A percentile compares a stretch with the other conserved stretches of the same genome.
These are phyloP conservation scores for Poecilobothrus nobilitatus DNA, from an alignment of 2,888 invertebrate genomes.

Conservation along the genomic window DNA sequence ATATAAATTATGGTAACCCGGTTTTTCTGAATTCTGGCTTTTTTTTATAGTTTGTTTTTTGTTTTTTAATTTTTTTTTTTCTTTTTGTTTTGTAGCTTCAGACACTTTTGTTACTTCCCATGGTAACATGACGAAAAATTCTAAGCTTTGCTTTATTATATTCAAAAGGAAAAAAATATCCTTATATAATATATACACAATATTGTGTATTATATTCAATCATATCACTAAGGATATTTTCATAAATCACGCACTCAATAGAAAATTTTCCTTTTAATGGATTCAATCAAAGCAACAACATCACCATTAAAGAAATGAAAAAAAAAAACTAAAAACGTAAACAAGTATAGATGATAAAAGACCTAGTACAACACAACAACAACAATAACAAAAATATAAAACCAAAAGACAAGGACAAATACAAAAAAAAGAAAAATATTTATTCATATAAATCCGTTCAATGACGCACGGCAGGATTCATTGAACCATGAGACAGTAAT, in stretches of 20 bases:
- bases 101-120: no score
- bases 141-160: no score
- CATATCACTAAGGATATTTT: not conserved
- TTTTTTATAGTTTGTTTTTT: no score
- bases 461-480: not conserved
- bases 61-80: no score
- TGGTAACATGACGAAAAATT: no score
- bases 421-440: not conserved
- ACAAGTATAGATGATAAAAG: not conserved
- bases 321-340: not conserved
- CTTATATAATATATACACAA: no score
- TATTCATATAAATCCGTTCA: not conserved
- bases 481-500: slow-evolving; percentile 4
- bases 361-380: no score
- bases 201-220: not conserved
- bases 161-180: no score
- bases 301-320: not conserved
- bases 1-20: not conserved
- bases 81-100: no score
- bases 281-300: not conserved
- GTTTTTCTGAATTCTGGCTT: no score
- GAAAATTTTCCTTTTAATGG: not conserved
- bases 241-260: slow-evolving; percentile 4
- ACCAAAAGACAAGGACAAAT: not conserved
- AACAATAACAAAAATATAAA: not conserved